Evolutionary conservation across 2,888 invertebrate genomes (phyloP).

Genomic region (Chelonus formosanus): DNA sequence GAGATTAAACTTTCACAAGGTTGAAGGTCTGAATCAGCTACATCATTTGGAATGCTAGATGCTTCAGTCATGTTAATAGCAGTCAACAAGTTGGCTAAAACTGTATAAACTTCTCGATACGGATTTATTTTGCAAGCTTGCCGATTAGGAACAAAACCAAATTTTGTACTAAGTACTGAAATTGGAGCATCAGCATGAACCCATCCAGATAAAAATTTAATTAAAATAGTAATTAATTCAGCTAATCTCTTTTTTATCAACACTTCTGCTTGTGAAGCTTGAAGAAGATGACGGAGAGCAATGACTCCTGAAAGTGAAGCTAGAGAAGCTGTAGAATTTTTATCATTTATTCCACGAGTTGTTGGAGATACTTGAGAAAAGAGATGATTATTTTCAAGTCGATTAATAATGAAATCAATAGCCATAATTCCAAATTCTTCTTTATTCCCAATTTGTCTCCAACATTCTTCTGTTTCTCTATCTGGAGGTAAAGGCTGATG

Average conservation of each 20-base stretch:
- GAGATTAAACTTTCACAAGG: slow-evolving; percentile 52
- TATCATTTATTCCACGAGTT: slow-evolving; percentile 20
- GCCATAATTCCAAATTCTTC: slow-evolving; percentile 50
- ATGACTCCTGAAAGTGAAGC: slow-evolving; percentile 51
- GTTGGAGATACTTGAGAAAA: slow-evolving; percentile 44
- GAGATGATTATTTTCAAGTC: slow-evolving; percentile 50
- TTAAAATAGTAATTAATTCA: slow-evolving; percentile 47
- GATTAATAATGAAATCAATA: slow-evolving; percentile 49
- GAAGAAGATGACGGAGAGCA: slow-evolving; percentile 53
- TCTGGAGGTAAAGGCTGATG: slow-evolving; percentile 56
- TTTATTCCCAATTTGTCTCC: slow-evolving; percentile 54
- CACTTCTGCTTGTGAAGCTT: slow-evolving; percentile 48
- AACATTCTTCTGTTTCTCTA: slow-evolving; percentile 54
- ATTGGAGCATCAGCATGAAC: slow-evolving; percentile 55
- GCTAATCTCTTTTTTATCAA: slow-evolving; percentile 49
- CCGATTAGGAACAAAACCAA: slow-evolving; percentile 58
- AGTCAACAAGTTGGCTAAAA: slow-evolving; percentile 50
- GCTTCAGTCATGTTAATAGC: slow-evolving; percentile 47
- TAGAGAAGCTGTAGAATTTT: slow-evolving; percentile 47
- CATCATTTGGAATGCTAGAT: slow-evolving; percentile 49
- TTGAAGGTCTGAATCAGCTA: slow-evolving; percentile 50
- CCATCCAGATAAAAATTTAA: slow-evolving; percentile 58
- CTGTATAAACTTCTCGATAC: slow-evolving; percentile 52
- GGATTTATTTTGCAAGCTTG: slow-evolving; percentile 56
- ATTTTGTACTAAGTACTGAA: slow-evolving; percentile 53